phyloP scores from a whole-genome alignment of 1,140 invertebrate species.

The Zaprionus africanus region DNA sequence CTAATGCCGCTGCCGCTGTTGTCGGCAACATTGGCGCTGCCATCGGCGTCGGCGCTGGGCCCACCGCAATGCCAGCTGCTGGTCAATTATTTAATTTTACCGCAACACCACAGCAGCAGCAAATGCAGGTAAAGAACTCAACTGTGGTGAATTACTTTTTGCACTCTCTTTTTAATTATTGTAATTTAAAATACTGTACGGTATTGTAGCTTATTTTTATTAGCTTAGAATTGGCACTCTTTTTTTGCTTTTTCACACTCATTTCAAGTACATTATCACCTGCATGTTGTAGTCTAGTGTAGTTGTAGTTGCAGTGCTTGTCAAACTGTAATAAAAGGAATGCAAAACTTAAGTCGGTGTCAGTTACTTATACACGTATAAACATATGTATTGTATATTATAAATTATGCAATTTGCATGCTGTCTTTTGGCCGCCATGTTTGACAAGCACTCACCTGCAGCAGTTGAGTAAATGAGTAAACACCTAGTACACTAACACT shows the following conservation, averaged over 20 bases:
- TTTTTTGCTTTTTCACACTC: background rate
- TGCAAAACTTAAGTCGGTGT: background rate
- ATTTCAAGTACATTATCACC: background rate
- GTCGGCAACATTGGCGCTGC: background rate
- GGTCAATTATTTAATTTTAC: slow-evolving; percentile 58
- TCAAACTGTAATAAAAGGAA: background rate
- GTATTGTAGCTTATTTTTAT: background rate
- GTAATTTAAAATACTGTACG: background rate
- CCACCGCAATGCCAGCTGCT: slow-evolving; percentile 7
- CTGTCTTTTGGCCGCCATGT: background rate
- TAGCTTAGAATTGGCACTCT: background rate
- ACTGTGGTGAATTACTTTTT: slow-evolving; percentile 7
- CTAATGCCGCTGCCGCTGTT: slow-evolving; percentile 1
- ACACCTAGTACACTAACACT: background rate
- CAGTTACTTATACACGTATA: background rate
- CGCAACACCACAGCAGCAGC: slow-evolving; percentile 33
- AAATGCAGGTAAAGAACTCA: slow-evolving; percentile 64
- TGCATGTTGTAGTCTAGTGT: slow-evolving; percentile 4
- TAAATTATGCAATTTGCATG: background rate
- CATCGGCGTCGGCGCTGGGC: slow-evolving; percentile 14
- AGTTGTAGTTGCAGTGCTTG: slow-evolving; percentile 3
- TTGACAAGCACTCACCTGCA: slow-evolving; percentile 1
- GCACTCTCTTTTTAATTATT: background rate
- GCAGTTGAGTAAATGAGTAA: background rate
- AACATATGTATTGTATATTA: background rate